Conservation (phyloP, 1,140 invertebrate species). For the Akabosia matsudoensis region DNA sequence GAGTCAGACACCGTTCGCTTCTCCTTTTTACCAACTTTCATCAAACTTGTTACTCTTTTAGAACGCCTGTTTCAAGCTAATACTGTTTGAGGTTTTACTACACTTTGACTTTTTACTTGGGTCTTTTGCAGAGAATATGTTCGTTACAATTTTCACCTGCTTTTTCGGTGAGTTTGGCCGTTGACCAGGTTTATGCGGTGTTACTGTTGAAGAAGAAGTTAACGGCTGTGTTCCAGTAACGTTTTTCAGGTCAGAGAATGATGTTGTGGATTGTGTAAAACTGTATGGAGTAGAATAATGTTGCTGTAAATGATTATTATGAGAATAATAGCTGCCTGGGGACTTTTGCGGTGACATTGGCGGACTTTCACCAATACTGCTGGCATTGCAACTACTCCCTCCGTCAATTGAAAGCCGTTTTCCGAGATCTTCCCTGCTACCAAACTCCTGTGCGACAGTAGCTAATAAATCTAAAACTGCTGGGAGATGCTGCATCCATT, state of each 20-base stretch:
- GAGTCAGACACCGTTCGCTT: not conserved
- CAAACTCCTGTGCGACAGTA: conserved; percentile 46
- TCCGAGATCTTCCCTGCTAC: conserved; percentile 6
- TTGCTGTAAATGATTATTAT: not conserved
- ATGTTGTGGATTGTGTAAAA: not conserved
- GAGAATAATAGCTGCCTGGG: not conserved
- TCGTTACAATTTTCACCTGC: too few relatives aligned
- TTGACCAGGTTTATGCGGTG: too few relatives aligned
- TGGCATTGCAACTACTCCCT: not conserved
- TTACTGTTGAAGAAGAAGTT: too few relatives aligned
- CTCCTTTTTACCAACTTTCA: conserved; percentile 1
- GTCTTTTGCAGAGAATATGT: too few relatives aligned
- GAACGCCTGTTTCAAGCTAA: not conserved
- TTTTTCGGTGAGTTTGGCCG: not conserved
- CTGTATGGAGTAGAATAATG: not conserved
- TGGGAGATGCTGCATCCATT: not conserved
- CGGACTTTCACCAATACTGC: conserved; percentile 12
- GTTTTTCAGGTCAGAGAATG: not conserved
- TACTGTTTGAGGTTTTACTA: conserved; percentile 9
- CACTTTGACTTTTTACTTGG: not conserved
- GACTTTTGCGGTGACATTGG: conserved; percentile 2
- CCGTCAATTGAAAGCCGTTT: conserved; percentile 17
- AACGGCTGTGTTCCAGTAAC: not conserved
- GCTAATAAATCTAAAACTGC: conserved; percentile 42
- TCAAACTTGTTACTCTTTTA: not conserved